These are phyloP conservation scores for Tachina lurida DNA, from an alignment of 2,888 invertebrate species.

Conservation along the genomic window DNA sequence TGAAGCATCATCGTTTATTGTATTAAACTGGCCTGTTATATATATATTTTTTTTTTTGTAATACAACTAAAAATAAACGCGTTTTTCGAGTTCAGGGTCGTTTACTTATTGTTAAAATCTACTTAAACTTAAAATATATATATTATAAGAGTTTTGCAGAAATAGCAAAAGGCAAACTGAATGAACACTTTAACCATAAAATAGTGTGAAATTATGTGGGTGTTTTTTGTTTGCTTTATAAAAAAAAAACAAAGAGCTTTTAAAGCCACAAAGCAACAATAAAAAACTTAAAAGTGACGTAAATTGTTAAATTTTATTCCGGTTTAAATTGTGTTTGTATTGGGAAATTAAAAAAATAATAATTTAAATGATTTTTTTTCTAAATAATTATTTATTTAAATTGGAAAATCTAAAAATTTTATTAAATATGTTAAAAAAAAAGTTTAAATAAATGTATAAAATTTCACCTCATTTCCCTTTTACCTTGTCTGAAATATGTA, in stretches of 20 bases:
- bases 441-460: too few species aligned
- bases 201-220: slow-evolving; percentile 59
- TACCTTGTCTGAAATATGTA: too few species aligned
- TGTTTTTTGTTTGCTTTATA: slow-evolving; percentile 30
- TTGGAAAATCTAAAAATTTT: too few species aligned
- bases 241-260: slow-evolving; percentile 25
- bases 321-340: slow-evolving; percentile 29
- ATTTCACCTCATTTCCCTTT: too few species aligned
- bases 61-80: slow-evolving; percentile 44
- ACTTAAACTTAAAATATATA: slow-evolving; percentile 59
- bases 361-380: too few species aligned
- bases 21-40: slow-evolving; percentile 4
- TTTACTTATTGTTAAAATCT: slow-evolving; percentile 58
- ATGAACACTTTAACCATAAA: slow-evolving; percentile 27
- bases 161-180: slow-evolving; percentile 12
- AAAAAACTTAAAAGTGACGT: slow-evolving; percentile 57
- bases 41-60: not conserved
- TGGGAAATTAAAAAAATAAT: too few species aligned
- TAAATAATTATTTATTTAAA: too few species aligned
- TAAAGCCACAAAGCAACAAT: slow-evolving; percentile 29
- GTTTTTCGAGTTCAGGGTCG: slow-evolving; percentile 69
- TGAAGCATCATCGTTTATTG: not conserved
- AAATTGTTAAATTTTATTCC: slow-evolving; percentile 61
- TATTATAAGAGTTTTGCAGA: slow-evolving; percentile 52
- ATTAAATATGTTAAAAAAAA: too few species aligned